Base-by-base conservation (phyloP, 2,113 vertebrate genomes). In the Oophaga pumilio region DNA sequence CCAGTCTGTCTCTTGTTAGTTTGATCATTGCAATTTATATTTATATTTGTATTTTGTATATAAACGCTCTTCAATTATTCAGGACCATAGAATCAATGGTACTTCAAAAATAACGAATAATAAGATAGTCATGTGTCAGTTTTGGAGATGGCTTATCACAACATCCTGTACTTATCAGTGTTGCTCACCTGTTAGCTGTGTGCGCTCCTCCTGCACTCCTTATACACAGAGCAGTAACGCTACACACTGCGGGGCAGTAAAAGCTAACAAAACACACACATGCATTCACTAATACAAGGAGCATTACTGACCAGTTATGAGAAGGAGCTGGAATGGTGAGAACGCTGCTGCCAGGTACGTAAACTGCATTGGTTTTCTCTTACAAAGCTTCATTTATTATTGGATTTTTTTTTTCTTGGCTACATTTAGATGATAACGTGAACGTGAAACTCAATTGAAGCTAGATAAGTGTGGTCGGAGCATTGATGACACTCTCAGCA, bases 251-350 rank as follows among this genome's bases (percentile, higher is more conserved):
- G 60, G 74, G 76, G 66, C 43, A 68, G 22, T 68, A 79, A 69
- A 50, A 68, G 76, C 76, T 56, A 86, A 80, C 50, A 60, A 86
- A 86, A 86, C 76, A 86, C 59, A 64, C 8, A 28, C 49, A 77
- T 64, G 73, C 71, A 22, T 76, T 85, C 57, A 86, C 64, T 78
- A 85, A 85, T 66, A 77, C 59, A 9, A 8, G 24, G 56, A 77
- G 73, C 60, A 78, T 76, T 49, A 26, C 85, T 69, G 60, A 9
- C 50, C 43, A 28, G 50, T 6, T 22, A 79, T 28, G 60, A 68
- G 33, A 79, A 57, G 24, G 26, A 56, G 17, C 76, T 79, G 85
- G 50, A 56, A 79, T 78, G 59, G 60, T 53, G 49, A 57, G 22
- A 69, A 57, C 22, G 22, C 62, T 24, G 60, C 28, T 24, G 49